Evolutionary conservation across 2,113 vertebrate species (phyloP).

Genomic region (Lophochroa leadbeateri): DNA sequence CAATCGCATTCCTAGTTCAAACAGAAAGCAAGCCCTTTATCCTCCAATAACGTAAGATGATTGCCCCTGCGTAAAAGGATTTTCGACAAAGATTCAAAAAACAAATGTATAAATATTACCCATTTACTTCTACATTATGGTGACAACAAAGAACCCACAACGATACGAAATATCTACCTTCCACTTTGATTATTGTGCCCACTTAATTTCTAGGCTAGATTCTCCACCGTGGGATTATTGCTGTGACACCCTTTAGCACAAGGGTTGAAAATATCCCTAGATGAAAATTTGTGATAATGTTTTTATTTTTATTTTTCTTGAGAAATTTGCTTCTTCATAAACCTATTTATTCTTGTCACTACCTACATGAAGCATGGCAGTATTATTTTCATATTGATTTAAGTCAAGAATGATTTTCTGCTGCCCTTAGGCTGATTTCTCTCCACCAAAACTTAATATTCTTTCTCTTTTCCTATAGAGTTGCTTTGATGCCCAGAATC

Average conservation of each 20-base stretch:
- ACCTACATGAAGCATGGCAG: not conserved
- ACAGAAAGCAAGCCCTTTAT: not conserved
- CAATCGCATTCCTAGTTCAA: not conserved
- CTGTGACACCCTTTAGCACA: not conserved
- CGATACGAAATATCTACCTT: not conserved
- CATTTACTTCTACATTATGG: not conserved
- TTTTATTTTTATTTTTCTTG: not conserved
- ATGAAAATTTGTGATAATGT: not conserved
- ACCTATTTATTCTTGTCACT: not conserved
- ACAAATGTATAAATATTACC: not conserved
- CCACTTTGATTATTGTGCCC: not conserved
- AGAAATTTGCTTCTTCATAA: not conserved
- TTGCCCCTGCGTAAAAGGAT: accelerated
- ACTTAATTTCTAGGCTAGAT: not conserved
- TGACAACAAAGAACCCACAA: not conserved
- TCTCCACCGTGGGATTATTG: not conserved
- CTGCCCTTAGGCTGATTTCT: not conserved
- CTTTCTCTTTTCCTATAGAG: not conserved
- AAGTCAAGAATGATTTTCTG: not conserved
- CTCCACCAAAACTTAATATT: not conserved
- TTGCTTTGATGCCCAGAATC: not conserved
- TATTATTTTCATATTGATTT: not conserved
- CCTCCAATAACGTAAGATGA: accelerated
- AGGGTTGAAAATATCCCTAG: not conserved
- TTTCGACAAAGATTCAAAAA: not conserved